Conservation (phyloP, 2,888 invertebrate species). For the Prosapia bicincta region DNA sequence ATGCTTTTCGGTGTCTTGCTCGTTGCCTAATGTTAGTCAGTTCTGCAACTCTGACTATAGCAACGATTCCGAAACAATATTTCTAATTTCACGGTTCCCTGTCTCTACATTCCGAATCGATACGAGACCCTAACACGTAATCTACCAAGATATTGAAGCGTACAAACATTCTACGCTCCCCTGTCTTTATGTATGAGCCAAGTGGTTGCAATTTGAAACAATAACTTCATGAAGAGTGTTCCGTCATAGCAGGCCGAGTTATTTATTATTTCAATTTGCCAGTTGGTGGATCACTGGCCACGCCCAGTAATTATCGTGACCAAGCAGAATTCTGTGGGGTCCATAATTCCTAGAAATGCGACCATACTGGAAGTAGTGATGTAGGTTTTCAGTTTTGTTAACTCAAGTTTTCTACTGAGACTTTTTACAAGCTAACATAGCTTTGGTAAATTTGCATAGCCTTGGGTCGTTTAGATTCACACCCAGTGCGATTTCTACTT, state of each 20-base stretch:
- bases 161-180: neutral
- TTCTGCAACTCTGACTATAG: no score
- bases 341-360: no score
- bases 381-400: no score
- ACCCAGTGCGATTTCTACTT: no score
- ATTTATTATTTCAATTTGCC: neutral
- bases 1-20: no score
- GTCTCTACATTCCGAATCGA: neutral
- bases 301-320: neutral
- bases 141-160: neutral
- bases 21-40: no score
- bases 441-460: no score
- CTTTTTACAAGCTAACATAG: no score
- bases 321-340: neutral
- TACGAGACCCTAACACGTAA: neutral
- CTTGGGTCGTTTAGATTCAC: no score
- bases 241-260: neutral
- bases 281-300: neutral
- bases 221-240: neutral
- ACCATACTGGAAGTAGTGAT: no score
- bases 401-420: no score
- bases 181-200: neutral
- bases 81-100: neutral
- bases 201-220: neutral
- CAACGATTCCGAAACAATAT: no score